Evolutionary conservation across 1,140 invertebrate genomes (phyloP).

Genomic region (Hyles vespertilio): DNA sequence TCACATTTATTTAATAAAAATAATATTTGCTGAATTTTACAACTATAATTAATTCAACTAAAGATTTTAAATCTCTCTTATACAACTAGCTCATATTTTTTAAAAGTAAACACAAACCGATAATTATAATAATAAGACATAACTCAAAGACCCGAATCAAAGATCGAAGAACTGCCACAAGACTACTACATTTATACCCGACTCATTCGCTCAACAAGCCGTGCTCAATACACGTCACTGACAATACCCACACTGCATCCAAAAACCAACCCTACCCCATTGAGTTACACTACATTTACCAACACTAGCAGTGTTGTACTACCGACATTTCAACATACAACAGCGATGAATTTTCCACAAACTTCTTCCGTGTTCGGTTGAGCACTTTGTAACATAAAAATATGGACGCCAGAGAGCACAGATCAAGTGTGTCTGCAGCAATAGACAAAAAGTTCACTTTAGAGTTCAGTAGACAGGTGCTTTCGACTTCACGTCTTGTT

Average conservation of each 20-base stretch:
- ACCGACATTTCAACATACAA: constrained; percentile 15
- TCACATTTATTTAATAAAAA: no score
- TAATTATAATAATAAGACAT: no score
- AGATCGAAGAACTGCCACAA: no score
- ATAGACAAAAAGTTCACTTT: not conserved
- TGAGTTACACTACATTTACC: constrained; percentile 16
- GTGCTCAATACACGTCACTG: constrained; percentile 4
- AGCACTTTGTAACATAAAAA: constrained; percentile 75
- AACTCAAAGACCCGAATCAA: no score
- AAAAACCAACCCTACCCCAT: constrained; percentile 18
- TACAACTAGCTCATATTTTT: no score
- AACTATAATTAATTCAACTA: no score
- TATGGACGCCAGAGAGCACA: constrained; percentile 66
- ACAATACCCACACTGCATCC: not conserved
- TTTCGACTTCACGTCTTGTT: no score
- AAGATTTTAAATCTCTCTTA: no score
- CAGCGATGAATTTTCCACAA: constrained; percentile 63
- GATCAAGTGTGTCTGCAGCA: constrained; percentile 58
- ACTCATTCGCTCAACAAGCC: constrained; percentile 40
- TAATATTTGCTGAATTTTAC: no score
- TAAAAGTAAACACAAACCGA: no score
- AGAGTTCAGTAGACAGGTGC: no score
- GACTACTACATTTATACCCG: constrained; percentile 40
- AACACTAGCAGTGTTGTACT: not conserved
- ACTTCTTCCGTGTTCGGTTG: constrained; percentile 68